Base-by-base conservation (phyloP, 2,888 invertebrate species). In the Branchipolynoe longqiensis region DNA sequence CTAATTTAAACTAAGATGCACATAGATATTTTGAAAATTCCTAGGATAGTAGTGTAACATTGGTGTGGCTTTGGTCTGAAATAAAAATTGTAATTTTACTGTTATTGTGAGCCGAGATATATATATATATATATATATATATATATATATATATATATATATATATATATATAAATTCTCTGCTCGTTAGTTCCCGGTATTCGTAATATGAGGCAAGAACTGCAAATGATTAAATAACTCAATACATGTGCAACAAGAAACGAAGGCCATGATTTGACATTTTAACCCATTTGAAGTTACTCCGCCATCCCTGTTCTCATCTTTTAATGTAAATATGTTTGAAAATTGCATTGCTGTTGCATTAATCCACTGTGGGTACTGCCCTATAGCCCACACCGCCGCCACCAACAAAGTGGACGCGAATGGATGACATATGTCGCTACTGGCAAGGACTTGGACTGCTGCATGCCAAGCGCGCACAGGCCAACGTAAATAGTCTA, bases 361-460 rank as follows among this genome's bases (percentile, higher is more conserved):
- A 8, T 48, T 48, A 48, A 48, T 48, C 8, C 18, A 18, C 18
- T 48, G 48, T 48, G 48, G 8, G 48, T 18, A 48, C 8, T 18
- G 8, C 48, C n/a, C 62, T 25, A n/a, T n/a, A 25, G 48, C 78
- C 78, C 1, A 41, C 78, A 12, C 78, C 78, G 14, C 78, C 78
- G 28, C 78, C 78, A 14, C 41, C 54, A 0, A 78, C 78, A 0
- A 12, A 25, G 25, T 78, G 78, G 78, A 78, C 78, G 1, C 41
- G 78, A 6, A 78, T 78, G 48, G 78, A 78, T 28, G 78, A 78
- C 25, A 78, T 78, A 18, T 22, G 48, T 4, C 41, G 41, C 8
- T 78, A 78, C 54, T 78, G 78, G 78, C 22, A 41, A 33, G 48
- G 48, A n/a, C 54, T 78, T 1, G 78, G 78, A 48, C 78, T 78